Conservation (phyloP, 1,140 invertebrate genomes). For the Saccostrea glomerata region DNA sequence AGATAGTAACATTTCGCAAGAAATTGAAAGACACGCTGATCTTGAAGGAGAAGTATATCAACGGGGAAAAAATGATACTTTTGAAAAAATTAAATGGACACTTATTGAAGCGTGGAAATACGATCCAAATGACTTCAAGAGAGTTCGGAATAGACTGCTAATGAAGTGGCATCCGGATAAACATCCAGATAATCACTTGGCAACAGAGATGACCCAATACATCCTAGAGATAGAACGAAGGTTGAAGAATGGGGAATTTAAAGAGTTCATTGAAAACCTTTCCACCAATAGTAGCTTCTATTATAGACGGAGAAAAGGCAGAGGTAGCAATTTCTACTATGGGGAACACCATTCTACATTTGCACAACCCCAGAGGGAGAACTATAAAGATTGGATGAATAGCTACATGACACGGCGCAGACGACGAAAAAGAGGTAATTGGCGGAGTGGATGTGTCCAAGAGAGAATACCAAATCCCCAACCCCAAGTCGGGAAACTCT, state of each 20-base stretch:
- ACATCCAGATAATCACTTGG: conserved; percentile 21
- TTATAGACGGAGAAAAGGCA: not conserved
- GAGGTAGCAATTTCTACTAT: not conserved
- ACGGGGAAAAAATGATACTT: not conserved
- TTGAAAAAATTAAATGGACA: not conserved
- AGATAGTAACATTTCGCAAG: not conserved
- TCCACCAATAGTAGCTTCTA: not conserved
- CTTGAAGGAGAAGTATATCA: not conserved
- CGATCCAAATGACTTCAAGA: not conserved
- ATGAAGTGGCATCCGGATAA: conserved; percentile 48
- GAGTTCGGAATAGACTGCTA: conserved; percentile 5
- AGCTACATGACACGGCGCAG: not conserved
- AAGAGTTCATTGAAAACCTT: not conserved
- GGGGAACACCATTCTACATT: not conserved
- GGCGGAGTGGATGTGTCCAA: not conserved
- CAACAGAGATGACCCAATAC: conserved; percentile 24
- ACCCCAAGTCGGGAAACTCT: conserved; percentile 23
- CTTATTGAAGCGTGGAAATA: conserved; percentile 20
- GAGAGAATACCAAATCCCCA: conserved; percentile 32
- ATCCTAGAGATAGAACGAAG: not conserved
- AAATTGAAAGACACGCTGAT: not conserved
- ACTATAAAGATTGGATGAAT: not conserved
- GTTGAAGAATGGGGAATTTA: conserved; percentile 3
- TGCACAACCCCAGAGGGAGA: not conserved
- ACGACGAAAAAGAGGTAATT: not conserved